A percentile compares a stretch with the other conserved stretches of the same genome.
These are phyloP conservation scores for Arizona elegans DNA, from an alignment of 2,113 vertebrate species.

Conservation along the genomic window DNA sequence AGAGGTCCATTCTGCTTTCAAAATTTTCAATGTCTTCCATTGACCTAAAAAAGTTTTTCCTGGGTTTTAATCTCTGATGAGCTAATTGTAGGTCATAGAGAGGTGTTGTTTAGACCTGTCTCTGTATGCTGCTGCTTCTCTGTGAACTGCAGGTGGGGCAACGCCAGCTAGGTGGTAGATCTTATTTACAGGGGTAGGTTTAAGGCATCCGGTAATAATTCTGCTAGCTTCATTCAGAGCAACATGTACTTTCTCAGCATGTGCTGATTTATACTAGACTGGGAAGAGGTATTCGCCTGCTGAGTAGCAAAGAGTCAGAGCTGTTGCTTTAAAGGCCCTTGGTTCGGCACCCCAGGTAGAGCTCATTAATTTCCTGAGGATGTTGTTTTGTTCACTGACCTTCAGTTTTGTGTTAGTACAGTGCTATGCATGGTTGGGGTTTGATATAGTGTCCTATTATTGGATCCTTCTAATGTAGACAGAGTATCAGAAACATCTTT, in stretches of 20 bases:
- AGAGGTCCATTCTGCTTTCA: neutral
- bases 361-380: neutral
- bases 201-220: neutral
- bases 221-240: neutral
- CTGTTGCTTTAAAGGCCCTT: neutral
- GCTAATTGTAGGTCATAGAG: neutral
- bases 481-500: neutral
- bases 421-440: neutral
- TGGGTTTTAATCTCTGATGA: neutral
- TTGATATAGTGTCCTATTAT: neutral
- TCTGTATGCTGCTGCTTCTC: neutral
- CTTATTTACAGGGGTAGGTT: neutral
- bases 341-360: neutral
- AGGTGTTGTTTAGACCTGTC: neutral
- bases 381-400: neutral
- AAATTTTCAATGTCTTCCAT: neutral
- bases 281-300: neutral
- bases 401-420: neutral
- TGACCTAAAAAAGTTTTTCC: neutral
- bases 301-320: neutral
- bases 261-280: neutral
- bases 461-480: neutral
- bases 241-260: neutral
- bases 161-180: neutral
- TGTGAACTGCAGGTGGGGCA: neutral